Evolutionary conservation across 2,113 vertebrate species (phyloP), one percentile per base, ranked within the genome.

Genomic region (Chionis minor): DNA sequence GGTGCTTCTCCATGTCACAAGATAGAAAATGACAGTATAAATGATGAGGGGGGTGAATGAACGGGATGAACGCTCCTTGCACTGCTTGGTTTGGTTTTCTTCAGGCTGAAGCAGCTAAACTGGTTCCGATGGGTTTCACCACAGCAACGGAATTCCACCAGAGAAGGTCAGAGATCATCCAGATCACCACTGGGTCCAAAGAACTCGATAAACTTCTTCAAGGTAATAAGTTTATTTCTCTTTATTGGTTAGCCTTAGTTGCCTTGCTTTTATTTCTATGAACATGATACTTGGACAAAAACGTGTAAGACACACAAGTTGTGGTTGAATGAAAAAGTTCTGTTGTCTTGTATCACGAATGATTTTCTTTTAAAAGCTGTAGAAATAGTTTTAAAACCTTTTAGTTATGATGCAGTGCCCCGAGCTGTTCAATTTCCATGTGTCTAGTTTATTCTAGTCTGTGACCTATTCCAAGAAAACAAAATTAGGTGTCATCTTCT

Each of bases 71-170:
- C 5, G 1, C 23, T 32, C 10, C 55, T 86, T 23, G 35, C 84
- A 32, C 30, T 38, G 58, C 62, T 89, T 27, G 1, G 1, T 7
- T 87, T 38, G 49, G 33, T 81, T 96, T 94, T 40, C 69, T 52
- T 56, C 74, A 99, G 99, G 96, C 98, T 33, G 99, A 99, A 94
- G 99, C 99, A 59, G 99, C 99, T 69, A 99, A 99, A 86, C 97
- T 99, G 71, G 99, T 99, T 72, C 99, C 99, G 1, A 99, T 99
- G 99, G 99, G 99, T 49, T 99, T 99, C 91, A 99, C 99, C 65
- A 99, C 99, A 8, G 99, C 99, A 20, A 99, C 99, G 0, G 99
- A 99, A 94, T 99, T 99, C 96, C 99, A 99, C 95, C 99, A 99
- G 97, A 98, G 99, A 77, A 98, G 99, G 81, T 99, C 99, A 0